Conservation (phyloP, 2,113 vertebrate genomes). For the Amazona vittata region DNA sequence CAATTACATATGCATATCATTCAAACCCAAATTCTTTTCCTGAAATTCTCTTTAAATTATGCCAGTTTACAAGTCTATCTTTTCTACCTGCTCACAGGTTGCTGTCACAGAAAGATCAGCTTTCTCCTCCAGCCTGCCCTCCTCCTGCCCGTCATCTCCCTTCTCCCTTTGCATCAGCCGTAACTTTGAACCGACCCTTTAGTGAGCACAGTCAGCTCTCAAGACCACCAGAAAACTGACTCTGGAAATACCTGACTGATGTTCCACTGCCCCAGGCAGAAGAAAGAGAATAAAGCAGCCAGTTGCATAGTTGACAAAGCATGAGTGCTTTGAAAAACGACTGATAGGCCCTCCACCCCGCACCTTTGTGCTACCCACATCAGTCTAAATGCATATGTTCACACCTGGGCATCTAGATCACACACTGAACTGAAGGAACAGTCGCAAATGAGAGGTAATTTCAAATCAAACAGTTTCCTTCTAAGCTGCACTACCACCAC, state of each 20-base stretch:
- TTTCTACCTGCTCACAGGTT: not conserved
- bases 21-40: constrained; percentile 9
- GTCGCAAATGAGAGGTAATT: not conserved
- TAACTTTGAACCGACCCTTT: not conserved
- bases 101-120: not conserved
- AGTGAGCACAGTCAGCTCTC: not conserved
- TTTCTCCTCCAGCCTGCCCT: not conserved
- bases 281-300: constrained; percentile 56
- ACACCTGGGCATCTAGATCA: constrained; percentile 35
- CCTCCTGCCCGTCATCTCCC: not conserved
- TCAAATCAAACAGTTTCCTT: constrained; percentile 15
- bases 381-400: constrained; percentile 17
- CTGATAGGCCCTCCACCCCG: constrained; percentile 57
- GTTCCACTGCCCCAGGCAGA: constrained; percentile 54
- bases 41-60: not conserved
- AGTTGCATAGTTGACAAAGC: constrained; percentile 66
- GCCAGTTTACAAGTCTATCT: not conserved
- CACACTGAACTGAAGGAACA: not conserved
- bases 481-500: not conserved
- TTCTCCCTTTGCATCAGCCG: not conserved
- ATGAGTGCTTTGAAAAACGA: constrained; percentile 55
- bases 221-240: constrained; percentile 39
- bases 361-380: constrained; percentile 68
- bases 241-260: constrained; percentile 58
- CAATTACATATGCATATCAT: constrained; percentile 19